Conservation (phyloP, 2,113 vertebrate genomes). For the Syngnathus typhle region DNA sequence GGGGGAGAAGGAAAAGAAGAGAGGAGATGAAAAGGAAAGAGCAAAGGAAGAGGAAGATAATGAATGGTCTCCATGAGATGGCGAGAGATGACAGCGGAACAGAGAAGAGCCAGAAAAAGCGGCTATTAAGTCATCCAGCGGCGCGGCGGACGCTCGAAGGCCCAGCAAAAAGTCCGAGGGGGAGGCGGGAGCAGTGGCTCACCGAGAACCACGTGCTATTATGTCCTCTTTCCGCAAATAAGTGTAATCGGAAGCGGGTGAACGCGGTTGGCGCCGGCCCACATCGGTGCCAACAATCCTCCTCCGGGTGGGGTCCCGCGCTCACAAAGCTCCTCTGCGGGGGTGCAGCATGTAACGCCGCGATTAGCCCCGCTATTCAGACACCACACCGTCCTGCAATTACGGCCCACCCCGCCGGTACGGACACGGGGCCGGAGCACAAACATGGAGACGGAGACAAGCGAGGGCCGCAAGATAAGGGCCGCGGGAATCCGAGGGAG, state of each 20-base stretch:
- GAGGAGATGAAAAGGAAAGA: slow-evolving; percentile 29
- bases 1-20: slow-evolving; percentile 41
- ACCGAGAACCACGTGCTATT: slow-evolving; percentile 45
- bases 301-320: slow-evolving; percentile 48
- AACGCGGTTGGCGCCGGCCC: slow-evolving; percentile 42
- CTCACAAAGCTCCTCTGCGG: slow-evolving; percentile 55
- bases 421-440: slow-evolving; percentile 18
- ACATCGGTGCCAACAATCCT: slow-evolving; percentile 42
- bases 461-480: slow-evolving; percentile 12
- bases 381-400: slow-evolving; percentile 52
- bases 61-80: slow-evolving; percentile 21
- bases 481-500: slow-evolving; percentile 30
- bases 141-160: slow-evolving; percentile 38
- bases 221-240: slow-evolving; percentile 61
- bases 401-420: slow-evolving; percentile 31
- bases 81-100: slow-evolving; percentile 28
- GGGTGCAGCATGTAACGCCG: slow-evolving; percentile 47
- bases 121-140: slow-evolving; percentile 45
- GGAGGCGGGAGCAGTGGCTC: slow-evolving; percentile 24
- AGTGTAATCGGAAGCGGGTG: slow-evolving; percentile 63
- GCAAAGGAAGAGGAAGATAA: slow-evolving; percentile 17
- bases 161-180: slow-evolving; percentile 37
- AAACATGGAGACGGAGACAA: slow-evolving; percentile 16
- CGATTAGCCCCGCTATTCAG: slow-evolving; percentile 53
- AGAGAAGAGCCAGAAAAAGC: slow-evolving; percentile 42